Evolutionary conservation across 2,113 vertebrate genomes (phyloP), one percentile per base, ranked within the genome.

Genomic region (Mormoops blainvillei): DNA sequence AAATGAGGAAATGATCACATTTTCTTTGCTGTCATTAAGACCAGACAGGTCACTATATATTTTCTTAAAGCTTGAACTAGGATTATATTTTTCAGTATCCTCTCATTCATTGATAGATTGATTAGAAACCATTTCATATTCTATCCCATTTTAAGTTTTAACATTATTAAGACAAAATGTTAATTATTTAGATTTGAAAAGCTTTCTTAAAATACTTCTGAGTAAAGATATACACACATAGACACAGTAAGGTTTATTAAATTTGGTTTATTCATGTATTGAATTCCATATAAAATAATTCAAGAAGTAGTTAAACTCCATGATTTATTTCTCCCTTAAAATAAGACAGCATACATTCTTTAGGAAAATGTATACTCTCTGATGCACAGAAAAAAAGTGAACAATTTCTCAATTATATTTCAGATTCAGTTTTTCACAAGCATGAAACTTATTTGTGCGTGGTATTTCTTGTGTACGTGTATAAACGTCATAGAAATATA

Each of bases 401-500:
- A 70, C 19, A 94, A 85, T 31, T 85, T 97, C 63, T 89, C 31
- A 94, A 22, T 73, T 84, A 1, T 41, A 68, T 87, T 74, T 95
- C 36, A 73, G 33, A 88, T 96, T 94, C 16, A 76, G 15, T 88
- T 92, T 95, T 71, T 96, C n/a, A 76, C 13, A 95, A 89, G 28
- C 31, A 52, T 87, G 18, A 90, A 94, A 92, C 85, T 90, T 91
- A 93, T 41, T 96, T 97, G n/a, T 97, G 73, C 68, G 86, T 91
- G 48, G 5, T 74, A 31, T 97, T 98, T 97, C 81, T 93, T 96
- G 74, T 93, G 26, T 93, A 4, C 94, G 33, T 97, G 33, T 94
- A 78, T 96, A 50, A 97, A 33, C 93, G 82, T 97, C 96, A 43
- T 98, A 97, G 97, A 97, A 97, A 97, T 96, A 91, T 97, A 87